Percentiles rank a stretch among this genome's conserved stretches.
phyloP scores from a whole-genome alignment of 2,888 invertebrate genomes.

The Pachymerium ferrugineum region DNA sequence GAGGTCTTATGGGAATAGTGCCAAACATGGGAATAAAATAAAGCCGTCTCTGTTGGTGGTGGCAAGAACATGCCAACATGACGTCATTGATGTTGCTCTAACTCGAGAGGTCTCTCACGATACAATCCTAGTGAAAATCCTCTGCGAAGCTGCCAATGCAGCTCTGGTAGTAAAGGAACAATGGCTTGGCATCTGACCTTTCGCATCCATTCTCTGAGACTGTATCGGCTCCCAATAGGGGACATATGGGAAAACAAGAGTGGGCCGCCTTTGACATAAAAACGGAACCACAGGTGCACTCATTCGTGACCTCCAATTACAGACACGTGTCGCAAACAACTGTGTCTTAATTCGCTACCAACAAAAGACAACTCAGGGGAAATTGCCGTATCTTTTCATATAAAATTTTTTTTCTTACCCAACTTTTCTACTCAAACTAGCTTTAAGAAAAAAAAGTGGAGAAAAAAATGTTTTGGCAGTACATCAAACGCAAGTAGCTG shows the following conservation, averaged over 20 bases:
- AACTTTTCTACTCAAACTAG: background rate
- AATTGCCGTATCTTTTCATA: background rate
- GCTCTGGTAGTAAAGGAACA: background rate
- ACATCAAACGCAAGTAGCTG: background rate
- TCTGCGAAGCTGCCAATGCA: conserved; percentile 5
- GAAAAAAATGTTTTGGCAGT: background rate
- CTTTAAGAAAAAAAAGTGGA: background rate
- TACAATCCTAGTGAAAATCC: background rate
- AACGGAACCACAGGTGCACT: conserved; percentile 23
- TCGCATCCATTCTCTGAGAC: background rate
- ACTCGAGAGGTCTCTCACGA: background rate
- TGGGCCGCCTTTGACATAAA: conserved; percentile 14
- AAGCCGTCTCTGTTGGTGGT: background rate
- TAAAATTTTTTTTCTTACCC: background rate
- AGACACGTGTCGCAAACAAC: conserved; percentile 15
- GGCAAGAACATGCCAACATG: background rate
- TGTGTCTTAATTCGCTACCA: background rate
- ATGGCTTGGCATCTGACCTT: conserved; percentile 17
- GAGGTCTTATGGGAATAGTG: background rate
- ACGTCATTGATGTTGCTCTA: background rate
- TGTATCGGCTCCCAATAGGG: background rate
- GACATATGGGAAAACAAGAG: conserved; percentile 7
- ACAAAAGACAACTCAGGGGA: background rate
- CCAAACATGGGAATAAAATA: conserved; percentile 6
- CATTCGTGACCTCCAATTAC: conserved; percentile 27